These are phyloP conservation scores for Phyllopteryx taeniolatus DNA, from an alignment of 2,113 vertebrate species.

Conservation along the genomic window DNA sequence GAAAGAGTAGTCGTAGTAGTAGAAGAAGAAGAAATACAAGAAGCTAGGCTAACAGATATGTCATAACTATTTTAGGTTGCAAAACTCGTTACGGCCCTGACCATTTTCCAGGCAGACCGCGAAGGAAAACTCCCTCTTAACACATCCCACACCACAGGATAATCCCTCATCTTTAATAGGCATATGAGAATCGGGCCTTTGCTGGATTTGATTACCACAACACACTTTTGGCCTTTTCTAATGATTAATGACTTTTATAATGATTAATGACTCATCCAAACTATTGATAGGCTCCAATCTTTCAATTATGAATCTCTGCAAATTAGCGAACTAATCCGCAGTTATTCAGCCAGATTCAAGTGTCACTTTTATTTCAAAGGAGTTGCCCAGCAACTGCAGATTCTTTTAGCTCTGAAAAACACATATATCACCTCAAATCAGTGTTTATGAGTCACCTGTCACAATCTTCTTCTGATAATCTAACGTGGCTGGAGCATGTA, in stretches of 20 bases:
- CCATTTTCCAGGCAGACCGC: no score
- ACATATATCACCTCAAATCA: constrained; percentile 31
- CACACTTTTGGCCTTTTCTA: neutral
- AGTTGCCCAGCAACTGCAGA: neutral
- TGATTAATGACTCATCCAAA: neutral
- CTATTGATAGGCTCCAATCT: neutral
- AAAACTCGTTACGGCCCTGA: no score
- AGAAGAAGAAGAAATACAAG: no score
- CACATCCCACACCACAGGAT: neutral
- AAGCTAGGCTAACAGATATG: no score
- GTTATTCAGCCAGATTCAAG: neutral
- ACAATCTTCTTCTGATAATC: constrained; percentile 17
- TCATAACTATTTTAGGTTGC: no score
- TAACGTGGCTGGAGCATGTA: constrained; percentile 19
- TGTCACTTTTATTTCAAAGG: neutral
- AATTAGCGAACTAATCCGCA: neutral
- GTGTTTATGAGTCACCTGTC: constrained; percentile 31
- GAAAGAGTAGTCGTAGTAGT: no score
- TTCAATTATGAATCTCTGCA: neutral
- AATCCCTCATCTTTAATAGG: neutral
- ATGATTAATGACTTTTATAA: neutral
- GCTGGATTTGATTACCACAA: neutral
- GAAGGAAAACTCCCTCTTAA: no score
- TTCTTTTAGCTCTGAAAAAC: neutral
- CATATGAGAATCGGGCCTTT: neutral